Conservation (phyloP, 2,113 vertebrate genomes). For the Mola mola region DNA sequence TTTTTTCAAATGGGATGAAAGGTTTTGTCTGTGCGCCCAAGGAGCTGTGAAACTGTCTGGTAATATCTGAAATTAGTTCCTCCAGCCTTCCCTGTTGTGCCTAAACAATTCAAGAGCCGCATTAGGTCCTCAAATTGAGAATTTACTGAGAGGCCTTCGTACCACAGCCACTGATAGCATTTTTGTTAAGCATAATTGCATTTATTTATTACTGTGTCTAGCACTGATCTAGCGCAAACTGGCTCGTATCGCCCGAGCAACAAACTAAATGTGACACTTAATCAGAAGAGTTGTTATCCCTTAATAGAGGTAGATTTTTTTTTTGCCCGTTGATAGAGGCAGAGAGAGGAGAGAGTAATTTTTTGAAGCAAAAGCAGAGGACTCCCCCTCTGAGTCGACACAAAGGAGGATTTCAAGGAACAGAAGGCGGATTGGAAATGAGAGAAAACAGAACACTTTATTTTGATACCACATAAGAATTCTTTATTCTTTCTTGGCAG, state of each 20-base stretch:
- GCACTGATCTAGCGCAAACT: constrained; percentile 24
- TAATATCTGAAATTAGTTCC: constrained; percentile 80
- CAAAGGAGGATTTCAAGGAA: constrained; percentile 37
- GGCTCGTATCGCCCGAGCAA: constrained; percentile 24
- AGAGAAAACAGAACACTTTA: constrained; percentile 45
- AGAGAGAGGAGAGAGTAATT: constrained; percentile 23
- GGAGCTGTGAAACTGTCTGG: constrained; percentile 70
- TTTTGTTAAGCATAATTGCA: constrained; percentile 60
- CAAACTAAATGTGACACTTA: constrained; percentile 56
- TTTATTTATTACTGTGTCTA: constrained; percentile 54
- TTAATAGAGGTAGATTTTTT: constrained; percentile 38
- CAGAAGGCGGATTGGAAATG: constrained; percentile 31
- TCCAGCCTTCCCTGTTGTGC: constrained; percentile 62
- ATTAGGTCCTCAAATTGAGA: constrained; percentile 64
- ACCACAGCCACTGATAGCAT: constrained; percentile 36
- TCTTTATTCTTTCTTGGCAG: constrained; percentile 37
- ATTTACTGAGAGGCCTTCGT: constrained; percentile 59
- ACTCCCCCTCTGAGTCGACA: constrained; percentile 34
- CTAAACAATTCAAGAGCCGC: constrained; percentile 76
- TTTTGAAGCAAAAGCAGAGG: constrained; percentile 55
- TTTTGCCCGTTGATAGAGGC: constrained; percentile 5
- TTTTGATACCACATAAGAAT: constrained; percentile 35
- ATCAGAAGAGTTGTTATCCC: constrained; percentile 45
- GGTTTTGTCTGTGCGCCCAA: constrained; percentile 66
- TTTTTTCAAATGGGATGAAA: constrained; percentile 63